Evolutionary conservation across 2,888 invertebrate species (phyloP), one percentile per base, ranked within the genome.

Genomic region (Pyrrhia umbra): DNA sequence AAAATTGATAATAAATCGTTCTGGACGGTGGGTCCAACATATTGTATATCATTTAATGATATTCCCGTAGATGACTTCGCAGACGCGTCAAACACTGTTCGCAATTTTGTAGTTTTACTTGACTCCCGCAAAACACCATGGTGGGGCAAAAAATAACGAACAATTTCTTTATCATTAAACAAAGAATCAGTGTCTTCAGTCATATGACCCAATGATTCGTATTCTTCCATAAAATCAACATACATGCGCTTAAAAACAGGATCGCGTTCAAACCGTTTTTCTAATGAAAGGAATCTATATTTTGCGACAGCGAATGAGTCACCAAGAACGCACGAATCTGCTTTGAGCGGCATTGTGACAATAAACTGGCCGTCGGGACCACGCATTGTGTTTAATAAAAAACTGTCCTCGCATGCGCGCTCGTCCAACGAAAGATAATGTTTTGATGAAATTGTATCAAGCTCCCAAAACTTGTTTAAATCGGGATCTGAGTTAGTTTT

Each of bases 261-360:
- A 21, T 34, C 20, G 10, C 34, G 49, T 47, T n/a, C n/a, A 46
- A 46, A 46, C 0, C 46, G 25, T 16, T 46, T 46, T 25, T 46
- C 46, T 25, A 25, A 46, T 10, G 46, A 25, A 10, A 46, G 6
- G 13, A 25, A 21, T 2, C 50, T 37, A 6, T 34, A 15, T 37
- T 37, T 50, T 10, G 50, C 50, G 10, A 10, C 15, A 37, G 21
- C 34, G 10, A 34, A 37, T 50, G 50, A 50, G 21, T 50, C 50
- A 10, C 34, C 50, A 0, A 49, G n/a, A 20, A 21, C 34, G 49
- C 3, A 34, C 0, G 21, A 21, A 21, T 2, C 1, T 3, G 10
- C 21, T 15, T 50, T 50, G 6, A 37, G 34, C 21, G 34, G 34
- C 34, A 50, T 49, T 10, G 49, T 49, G 2, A 50, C 34, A 37